phyloP scores from a whole-genome alignment of 2,113 vertebrate genomes.

The Cisticola juncidis region DNA sequence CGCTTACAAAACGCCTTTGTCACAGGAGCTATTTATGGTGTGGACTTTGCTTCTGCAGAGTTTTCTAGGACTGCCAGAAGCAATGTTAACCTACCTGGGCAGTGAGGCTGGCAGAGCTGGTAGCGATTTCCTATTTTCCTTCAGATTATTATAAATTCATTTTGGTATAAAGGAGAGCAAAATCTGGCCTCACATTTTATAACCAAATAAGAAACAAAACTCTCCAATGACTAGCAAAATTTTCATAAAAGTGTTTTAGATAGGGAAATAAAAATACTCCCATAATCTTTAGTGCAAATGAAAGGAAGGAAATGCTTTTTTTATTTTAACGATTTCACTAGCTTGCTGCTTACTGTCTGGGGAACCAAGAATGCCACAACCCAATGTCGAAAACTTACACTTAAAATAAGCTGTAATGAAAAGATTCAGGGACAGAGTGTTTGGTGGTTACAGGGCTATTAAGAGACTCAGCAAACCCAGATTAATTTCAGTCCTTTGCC shows the following conservation, averaged over 20 bases:
- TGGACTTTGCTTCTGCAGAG: not conserved
- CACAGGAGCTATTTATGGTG: conserved; percentile 8
- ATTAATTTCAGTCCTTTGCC: not conserved
- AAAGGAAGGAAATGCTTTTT: not conserved
- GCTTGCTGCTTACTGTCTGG: not conserved
- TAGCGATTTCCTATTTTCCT: not conserved
- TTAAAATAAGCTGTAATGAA: not conserved
- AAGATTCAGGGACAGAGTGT: not conserved
- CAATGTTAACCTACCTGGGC: not conserved
- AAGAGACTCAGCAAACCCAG: not conserved
- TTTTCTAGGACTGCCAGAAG: not conserved
- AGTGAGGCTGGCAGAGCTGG: not conserved
- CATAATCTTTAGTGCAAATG: not conserved
- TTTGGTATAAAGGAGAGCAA: not conserved
- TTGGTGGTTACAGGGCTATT: not conserved
- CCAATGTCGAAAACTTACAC: fast-evolving
- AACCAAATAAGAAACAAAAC: not conserved
- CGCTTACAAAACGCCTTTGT: conserved; percentile 21
- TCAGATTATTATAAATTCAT: not conserved
- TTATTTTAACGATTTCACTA: not conserved
- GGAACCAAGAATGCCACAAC: not conserved
- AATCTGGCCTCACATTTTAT: not conserved
- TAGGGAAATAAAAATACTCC: not conserved
- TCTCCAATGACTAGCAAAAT: not conserved
- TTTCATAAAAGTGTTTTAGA: not conserved